Percentiles rank a stretch among this genome's conserved stretches.
These are phyloP conservation scores for Lates calcarifer DNA, from an alignment of 2,113 vertebrate genomes.

Conservation along the genomic window DNA sequence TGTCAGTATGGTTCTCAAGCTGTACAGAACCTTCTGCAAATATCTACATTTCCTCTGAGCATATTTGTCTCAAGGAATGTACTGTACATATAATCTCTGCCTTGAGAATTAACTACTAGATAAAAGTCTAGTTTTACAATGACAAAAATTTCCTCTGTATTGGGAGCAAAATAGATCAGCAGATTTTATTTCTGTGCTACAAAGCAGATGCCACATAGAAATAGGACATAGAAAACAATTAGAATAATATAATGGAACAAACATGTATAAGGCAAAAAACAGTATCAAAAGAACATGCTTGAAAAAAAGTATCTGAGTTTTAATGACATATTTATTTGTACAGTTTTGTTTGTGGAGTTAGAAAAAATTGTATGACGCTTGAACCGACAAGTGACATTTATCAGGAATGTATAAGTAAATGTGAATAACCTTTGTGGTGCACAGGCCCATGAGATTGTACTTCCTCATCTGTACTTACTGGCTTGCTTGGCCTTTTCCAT, in stretches of 20 bases:
- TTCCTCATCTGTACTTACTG: constrained; percentile 88
- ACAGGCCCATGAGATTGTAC: background rate
- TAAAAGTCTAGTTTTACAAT: too few relatives aligned
- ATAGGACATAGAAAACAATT: background rate
- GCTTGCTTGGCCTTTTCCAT: constrained; percentile 97
- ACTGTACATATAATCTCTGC: too few relatives aligned
- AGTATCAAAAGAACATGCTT: background rate
- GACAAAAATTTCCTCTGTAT: too few relatives aligned
- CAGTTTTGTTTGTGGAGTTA: background rate
- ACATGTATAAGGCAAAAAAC: background rate
- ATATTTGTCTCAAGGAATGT: too few relatives aligned
- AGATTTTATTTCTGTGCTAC: constrained; percentile 3
- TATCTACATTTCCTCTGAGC: too few relatives aligned
- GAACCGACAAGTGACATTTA: background rate
- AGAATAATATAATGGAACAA: background rate
- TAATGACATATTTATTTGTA: background rate
- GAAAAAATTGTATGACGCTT: background rate
- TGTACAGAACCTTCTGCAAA: too few relatives aligned
- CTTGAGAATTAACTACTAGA: too few relatives aligned
- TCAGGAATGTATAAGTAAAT: background rate
- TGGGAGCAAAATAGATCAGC: too few relatives aligned
- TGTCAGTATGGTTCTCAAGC: too few relatives aligned
- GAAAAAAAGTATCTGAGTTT: too few relatives aligned
- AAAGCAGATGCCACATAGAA: constrained; percentile 4
- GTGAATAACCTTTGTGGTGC: background rate